Conservation (phyloP, 2,113 vertebrate genomes). For the Pungitius pungitius region DNA sequence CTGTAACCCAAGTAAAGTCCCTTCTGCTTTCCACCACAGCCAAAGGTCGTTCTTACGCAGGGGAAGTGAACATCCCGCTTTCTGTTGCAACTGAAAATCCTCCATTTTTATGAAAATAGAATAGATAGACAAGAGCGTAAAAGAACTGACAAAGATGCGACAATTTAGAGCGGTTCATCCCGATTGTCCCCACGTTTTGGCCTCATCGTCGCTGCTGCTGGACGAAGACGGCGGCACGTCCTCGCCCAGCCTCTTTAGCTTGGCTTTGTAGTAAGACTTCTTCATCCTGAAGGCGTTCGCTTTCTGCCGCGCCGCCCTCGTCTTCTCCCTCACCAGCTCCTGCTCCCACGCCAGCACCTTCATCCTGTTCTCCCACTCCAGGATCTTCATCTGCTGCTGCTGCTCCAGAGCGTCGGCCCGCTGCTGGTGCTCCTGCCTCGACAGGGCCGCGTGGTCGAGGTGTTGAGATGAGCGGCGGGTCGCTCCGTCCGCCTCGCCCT, state of each 20-base stretch:
- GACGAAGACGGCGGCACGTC: slow-evolving; percentile 62
- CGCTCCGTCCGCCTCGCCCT: slow-evolving; percentile 27
- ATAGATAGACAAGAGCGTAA: slow-evolving; percentile 14
- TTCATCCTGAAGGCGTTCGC: slow-evolving; percentile 79
- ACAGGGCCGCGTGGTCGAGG: background rate
- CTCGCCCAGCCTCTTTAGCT: slow-evolving; percentile 74
- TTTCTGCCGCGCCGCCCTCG: slow-evolving; percentile 73
- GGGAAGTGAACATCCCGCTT: background rate
- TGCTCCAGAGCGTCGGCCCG: slow-evolving; percentile 60
- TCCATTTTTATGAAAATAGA: too few species aligned
- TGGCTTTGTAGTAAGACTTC: slow-evolving; percentile 79
- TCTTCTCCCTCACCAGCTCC: slow-evolving; percentile 78
- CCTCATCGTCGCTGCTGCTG: slow-evolving; percentile 69
- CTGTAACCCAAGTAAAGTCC: background rate
- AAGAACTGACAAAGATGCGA: background rate
- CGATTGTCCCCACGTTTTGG: slow-evolving; percentile 25
- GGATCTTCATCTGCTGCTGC: slow-evolving; percentile 76
- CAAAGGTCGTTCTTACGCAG: background rate
- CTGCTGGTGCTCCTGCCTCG: slow-evolving; percentile 58
- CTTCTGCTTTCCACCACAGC: background rate
- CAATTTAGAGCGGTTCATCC: slow-evolving; percentile 21
- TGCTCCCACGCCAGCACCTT: slow-evolving; percentile 78
- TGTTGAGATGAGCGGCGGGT: slow-evolving; percentile 8
- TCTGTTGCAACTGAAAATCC: background rate
- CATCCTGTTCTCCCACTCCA: slow-evolving; percentile 82